Evolutionary conservation across 2,888 invertebrate genomes (phyloP).

Genomic region (Machimus atricapillus): DNA sequence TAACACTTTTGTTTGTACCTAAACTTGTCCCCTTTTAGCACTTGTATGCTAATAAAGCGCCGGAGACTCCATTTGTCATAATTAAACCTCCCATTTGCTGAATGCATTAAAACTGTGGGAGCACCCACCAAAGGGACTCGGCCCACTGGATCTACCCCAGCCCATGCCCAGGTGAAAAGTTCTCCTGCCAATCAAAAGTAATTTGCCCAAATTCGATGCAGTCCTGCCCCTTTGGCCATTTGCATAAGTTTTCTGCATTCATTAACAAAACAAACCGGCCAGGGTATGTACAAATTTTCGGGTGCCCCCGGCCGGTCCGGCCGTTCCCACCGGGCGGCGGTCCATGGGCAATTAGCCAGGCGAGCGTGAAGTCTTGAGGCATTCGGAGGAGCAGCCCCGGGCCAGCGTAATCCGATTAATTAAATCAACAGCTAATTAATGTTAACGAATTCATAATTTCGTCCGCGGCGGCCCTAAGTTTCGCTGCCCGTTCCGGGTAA

Average conservation of each 20-base stretch:
- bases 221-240: background rate
- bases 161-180: background rate
- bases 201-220: slow-evolving; percentile 11
- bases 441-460: slow-evolving; percentile 38
- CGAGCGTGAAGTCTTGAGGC: slow-evolving; percentile 19
- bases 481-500: background rate
- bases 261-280: slow-evolving; percentile 3
- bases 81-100: background rate
- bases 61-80: background rate
- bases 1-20: background rate
- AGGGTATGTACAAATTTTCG: background rate
- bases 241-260: slow-evolving; percentile 11
- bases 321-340: background rate
- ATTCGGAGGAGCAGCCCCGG: background rate
- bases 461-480: background rate
- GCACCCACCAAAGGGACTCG: background rate
- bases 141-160: background rate
- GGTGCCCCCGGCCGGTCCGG: background rate
- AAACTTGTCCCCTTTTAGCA: background rate
- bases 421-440: slow-evolving; percentile 41
- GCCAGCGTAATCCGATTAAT: slow-evolving; percentile 31
- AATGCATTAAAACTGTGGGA: background rate
- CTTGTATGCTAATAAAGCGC: background rate
- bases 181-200: background rate
- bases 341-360: slow-evolving; percentile 7